A percentile compares a stretch with the other conserved stretches of the same genome.
These are phyloP conservation scores for Rhombomys opimus DNA, from an alignment of 2,113 vertebrate species.

Conservation along the genomic window DNA sequence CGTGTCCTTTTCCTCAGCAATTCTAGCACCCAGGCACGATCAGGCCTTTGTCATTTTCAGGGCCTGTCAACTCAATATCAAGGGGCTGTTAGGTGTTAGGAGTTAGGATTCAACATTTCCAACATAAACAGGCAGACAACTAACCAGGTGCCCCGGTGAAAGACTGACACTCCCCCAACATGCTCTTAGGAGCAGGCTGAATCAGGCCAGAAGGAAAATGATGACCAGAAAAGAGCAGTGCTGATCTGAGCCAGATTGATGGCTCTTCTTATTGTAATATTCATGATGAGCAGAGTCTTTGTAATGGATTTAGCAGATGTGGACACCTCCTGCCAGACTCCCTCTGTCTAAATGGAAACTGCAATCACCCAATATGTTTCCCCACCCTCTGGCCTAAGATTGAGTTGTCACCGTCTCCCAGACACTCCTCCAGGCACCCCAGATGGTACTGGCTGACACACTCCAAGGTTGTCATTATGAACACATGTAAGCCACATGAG, in stretches of 20 bases:
- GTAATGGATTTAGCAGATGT: slow-evolving; percentile 87
- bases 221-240: slow-evolving; percentile 74
- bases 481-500: slow-evolving; percentile 85
- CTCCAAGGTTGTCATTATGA: slow-evolving; percentile 79
- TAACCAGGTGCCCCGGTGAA: neutral
- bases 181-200: slow-evolving; percentile 65
- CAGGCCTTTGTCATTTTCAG: slow-evolving; percentile 21
- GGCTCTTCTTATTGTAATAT: slow-evolving; percentile 83
- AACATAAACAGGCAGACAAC: neutral
- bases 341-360: slow-evolving; percentile 76
- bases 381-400: slow-evolving; percentile 84
- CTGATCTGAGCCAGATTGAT: slow-evolving; percentile 83
- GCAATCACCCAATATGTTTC: slow-evolving; percentile 85
- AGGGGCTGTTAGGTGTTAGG: neutral
- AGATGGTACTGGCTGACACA: slow-evolving; percentile 87
- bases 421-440: slow-evolving; percentile 85
- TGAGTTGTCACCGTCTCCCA: slow-evolving; percentile 87
- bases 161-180: slow-evolving; percentile 29
- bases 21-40: neutral
- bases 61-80: slow-evolving; percentile 16
- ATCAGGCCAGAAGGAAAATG: slow-evolving; percentile 64
- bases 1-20: slow-evolving; percentile 5
- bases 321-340: slow-evolving; percentile 73
- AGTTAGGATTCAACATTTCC: neutral
- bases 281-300: slow-evolving; percentile 75